phyloP scores from a whole-genome alignment of 1,140 invertebrate species.

The Laodelphax striatellus region DNA sequence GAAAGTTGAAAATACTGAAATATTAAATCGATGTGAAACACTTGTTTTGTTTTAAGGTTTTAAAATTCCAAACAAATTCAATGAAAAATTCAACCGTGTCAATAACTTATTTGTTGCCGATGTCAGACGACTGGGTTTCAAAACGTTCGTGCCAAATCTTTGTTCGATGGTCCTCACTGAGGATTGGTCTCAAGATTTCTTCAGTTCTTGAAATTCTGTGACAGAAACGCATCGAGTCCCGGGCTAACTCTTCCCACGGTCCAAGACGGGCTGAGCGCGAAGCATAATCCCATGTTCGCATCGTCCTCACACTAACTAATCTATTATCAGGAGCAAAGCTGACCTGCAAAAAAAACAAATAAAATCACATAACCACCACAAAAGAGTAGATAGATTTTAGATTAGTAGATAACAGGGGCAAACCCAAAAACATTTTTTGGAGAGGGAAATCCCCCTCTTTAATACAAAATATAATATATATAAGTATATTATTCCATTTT shows the following conservation, averaged over 20 bases:
- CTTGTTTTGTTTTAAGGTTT: no score
- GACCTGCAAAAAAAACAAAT: constrained; percentile 37
- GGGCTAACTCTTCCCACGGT: constrained; percentile 46
- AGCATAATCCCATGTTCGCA: constrained; percentile 49
- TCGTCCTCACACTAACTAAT: constrained; percentile 37
- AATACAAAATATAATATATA: no score
- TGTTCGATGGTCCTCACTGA: not conserved
- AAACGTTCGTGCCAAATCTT: not conserved
- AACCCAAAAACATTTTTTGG: no score
- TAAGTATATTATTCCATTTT: no score
- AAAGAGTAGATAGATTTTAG: not conserved
- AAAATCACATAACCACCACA: not conserved
- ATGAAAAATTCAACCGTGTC: no score
- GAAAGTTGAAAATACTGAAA: no score
- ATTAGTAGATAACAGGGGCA: no score
- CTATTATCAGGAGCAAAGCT: constrained; percentile 38
- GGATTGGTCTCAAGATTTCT: constrained; percentile 25
- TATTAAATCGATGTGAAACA: no score
- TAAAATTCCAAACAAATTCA: no score
- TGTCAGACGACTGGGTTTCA: no score
- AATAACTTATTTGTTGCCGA: no score
- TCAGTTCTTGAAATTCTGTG: constrained; percentile 35
- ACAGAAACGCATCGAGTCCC: constrained; percentile 45
- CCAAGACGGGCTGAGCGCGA: constrained; percentile 48
- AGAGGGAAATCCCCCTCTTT: no score